These are phyloP conservation scores for Dufourea novaeangliae DNA, from an alignment of 1,140 invertebrate genomes.

Conservation along the genomic window DNA sequence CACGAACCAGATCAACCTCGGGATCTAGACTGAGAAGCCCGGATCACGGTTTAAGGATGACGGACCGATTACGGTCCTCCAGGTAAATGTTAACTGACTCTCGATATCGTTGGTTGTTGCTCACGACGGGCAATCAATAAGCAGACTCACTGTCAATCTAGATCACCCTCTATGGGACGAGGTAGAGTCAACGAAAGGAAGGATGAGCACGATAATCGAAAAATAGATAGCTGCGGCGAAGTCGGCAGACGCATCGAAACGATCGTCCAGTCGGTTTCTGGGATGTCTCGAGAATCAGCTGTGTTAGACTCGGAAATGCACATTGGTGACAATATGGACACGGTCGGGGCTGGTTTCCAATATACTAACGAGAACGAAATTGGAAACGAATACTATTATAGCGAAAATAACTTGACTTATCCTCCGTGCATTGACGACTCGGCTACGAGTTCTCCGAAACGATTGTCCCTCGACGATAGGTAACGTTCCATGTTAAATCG, in stretches of 20 bases:
- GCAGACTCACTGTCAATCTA: constrained; percentile 48
- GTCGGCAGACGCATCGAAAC: constrained; percentile 75
- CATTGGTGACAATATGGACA: constrained; percentile 56
- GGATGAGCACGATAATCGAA: constrained; percentile 53
- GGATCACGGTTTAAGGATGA: constrained; percentile 52
- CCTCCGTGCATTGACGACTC: constrained; percentile 76
- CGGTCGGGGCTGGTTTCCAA: constrained; percentile 59
- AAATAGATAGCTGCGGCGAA: constrained; percentile 55
- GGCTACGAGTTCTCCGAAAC: constrained; percentile 76
- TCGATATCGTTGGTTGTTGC: neutral
- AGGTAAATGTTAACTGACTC: constrained; percentile 57
- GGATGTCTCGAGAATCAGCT: constrained; percentile 55
- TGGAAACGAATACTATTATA: constrained; percentile 76
- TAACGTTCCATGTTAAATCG: constrained; percentile 35
- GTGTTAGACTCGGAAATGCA: constrained; percentile 66
- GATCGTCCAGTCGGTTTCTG: constrained; percentile 75
- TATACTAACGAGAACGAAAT: constrained; percentile 68
- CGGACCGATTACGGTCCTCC: constrained; percentile 60
- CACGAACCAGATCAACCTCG: constrained; percentile 61
- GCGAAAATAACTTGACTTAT: constrained; percentile 79
- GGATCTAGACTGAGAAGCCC: constrained; percentile 64
- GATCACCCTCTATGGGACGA: constrained; percentile 73
- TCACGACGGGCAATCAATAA: constrained; percentile 7
- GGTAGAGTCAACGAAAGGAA: constrained; percentile 59
- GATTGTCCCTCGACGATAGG: constrained; percentile 80